Base-by-base conservation (phyloP, 2,888 invertebrate genomes). In the Scrobipalpa costella region DNA sequence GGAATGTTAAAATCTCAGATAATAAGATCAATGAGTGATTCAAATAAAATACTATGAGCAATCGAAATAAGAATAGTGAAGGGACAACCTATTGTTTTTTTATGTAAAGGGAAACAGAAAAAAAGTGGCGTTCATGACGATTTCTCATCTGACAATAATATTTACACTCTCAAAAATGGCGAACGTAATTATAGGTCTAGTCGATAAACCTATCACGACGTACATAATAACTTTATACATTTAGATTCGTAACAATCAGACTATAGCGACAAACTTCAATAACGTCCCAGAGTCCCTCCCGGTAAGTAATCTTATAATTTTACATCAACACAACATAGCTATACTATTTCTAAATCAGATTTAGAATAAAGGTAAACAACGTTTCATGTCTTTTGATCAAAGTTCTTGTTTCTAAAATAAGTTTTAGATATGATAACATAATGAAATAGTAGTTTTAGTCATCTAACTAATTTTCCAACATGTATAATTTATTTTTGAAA, bases 1-100 rank as follows among this genome's bases (percentile, higher is more conserved):
- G 78, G 78, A 79, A 79, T 79, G 78, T 79, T 75, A 63, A 73
- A 69, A 63, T 65, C 63, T 67, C 61, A 64, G 61, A 44, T 17
- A 63, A 44, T 52, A 61, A 60, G 62, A 52, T 27, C 49, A 55
- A 33, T 55, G 6, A 49, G 34, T 44, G 11, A 52, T 58, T 38
- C 11, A 17, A 19, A 27, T 60, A 61, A 50, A 15, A 36, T 36
- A 50, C 3, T 21, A 61, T 61, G 50, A 50, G 50, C 61, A 50
- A 50, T 50, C 0, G 15, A 57, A 13, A 27, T 55, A 44, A 15
- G 44, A 44, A 58, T 27, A n/a, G 13, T 21, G 13, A 55, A 11
- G n/a, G 27, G 9, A 15, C 11, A 34, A 13, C 3, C 19, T 11
- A 52, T 52, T 21, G 9, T 11, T 49, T 8, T 49, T 5, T 9